These are phyloP conservation scores for Pristionchus fissidentatus DNA, from an alignment of 2,888 invertebrate genomes.

Conservation along the genomic window DNA sequence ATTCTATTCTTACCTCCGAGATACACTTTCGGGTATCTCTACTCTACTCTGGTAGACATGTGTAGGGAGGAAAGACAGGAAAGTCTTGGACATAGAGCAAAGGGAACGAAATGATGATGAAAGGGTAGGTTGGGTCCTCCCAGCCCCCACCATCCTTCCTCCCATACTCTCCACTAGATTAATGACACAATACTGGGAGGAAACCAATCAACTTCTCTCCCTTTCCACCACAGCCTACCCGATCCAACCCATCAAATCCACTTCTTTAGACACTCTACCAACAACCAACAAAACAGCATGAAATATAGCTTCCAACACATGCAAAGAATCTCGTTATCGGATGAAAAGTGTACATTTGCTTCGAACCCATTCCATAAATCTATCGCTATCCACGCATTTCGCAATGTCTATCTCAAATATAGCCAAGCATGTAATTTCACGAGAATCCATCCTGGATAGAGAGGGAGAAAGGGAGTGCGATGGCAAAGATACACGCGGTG, in stretches of 20 bases:
- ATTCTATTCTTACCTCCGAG: no score
- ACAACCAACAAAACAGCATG: not conserved
- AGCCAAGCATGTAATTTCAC: not conserved
- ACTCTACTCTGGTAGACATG: no score
- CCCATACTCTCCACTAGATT: conserved; percentile 11
- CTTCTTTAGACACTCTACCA: not conserved
- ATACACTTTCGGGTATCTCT: no score
- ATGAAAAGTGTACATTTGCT: not conserved
- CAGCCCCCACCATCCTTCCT: not conserved
- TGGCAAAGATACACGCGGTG: no score
- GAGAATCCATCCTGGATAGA: no score
- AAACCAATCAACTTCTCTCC: conserved; percentile 29
- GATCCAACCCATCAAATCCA: not conserved
- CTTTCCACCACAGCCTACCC: no score
- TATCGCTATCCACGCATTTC: not conserved
- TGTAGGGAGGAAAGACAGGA: not conserved
- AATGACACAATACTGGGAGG: not conserved
- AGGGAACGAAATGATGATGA: conserved; percentile 27
- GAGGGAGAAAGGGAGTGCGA: no score
- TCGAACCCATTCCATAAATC: not conserved
- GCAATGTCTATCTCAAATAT: no score
- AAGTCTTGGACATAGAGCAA: no score
- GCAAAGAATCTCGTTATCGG: not conserved
- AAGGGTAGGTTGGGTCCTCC: not conserved
- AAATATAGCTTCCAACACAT: not conserved